These are phyloP conservation scores for Trochalopteron elliotii DNA, from an alignment of 2,113 vertebrate species.

Conservation along the genomic window DNA sequence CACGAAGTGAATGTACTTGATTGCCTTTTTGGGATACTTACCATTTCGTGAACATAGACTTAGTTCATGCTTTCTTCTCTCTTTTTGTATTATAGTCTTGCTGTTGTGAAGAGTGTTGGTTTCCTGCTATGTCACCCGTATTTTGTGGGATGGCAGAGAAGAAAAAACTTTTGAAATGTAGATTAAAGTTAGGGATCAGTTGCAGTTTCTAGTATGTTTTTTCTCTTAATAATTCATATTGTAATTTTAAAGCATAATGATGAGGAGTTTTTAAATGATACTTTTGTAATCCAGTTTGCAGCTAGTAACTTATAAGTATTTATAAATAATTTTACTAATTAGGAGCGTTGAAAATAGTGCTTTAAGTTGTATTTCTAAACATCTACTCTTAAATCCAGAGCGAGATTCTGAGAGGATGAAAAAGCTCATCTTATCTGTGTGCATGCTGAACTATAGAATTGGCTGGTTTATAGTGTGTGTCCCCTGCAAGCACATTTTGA, in stretches of 20 bases:
- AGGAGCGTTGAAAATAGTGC: neutral
- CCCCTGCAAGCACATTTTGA: neutral
- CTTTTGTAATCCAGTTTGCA: neutral
- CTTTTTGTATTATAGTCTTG: neutral
- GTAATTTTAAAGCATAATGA: neutral
- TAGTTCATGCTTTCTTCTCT: neutral
- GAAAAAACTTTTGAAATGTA: neutral
- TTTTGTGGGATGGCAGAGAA: neutral
- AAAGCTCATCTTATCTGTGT: neutral
- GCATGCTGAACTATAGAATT: neutral
- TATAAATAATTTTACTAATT: neutral
- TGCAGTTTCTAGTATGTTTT: neutral
- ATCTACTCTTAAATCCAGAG: neutral
- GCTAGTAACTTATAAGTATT: neutral
- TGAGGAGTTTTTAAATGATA: neutral
- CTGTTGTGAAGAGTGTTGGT: neutral
- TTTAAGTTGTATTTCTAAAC: neutral
- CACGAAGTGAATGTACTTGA: neutral
- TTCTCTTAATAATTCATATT: neutral
- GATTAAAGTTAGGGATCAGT: neutral
- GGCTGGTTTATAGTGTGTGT: neutral
- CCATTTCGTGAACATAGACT: rapidly evolving
- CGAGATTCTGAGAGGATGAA: neutral
- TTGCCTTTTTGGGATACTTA: neutral
- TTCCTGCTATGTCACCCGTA: neutral